Evolutionary conservation across 1,140 invertebrate genomes (phyloP), one percentile per base, ranked within the genome.

Genomic region (Anoplolepis gracilipes): DNA sequence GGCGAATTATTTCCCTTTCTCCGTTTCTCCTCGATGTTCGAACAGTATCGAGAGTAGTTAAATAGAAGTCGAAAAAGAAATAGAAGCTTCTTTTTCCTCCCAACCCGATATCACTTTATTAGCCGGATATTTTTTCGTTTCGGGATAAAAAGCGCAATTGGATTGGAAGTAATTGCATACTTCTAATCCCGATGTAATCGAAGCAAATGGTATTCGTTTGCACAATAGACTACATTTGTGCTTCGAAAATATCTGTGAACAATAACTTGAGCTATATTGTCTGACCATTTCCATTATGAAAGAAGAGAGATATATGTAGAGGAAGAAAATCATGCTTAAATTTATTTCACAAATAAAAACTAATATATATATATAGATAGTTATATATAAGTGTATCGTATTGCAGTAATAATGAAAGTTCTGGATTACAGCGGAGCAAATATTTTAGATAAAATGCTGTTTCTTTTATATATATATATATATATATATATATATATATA

Each of bases 51-150:
- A 42, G 19, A 42, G 30, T 82, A 69, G 65, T 82, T 53, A 36
- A 72, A 61, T 77, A 42, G 42, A 84, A 55, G 55, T 49, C 22
- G 62, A 22, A 1, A 55, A 85, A 62, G 61, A 77, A 88, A 65
- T 78, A 30, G 16, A 61, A 67, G 13, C 39, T 33, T 25, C 53
- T 11, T 65, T 11, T 11, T 13, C 36, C 16, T n/a, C 33, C n/a
- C 67, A 19, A 82, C 1, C 22, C 70, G 57, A 84, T 64, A 64
- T 84, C 57, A 39, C 59, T 76, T 62, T 84, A 84, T 75, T 84
- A 84, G 30, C 65, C 64, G 77, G 77, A 81, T 81, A 81, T 81
- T 70, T 81, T 81, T 36, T 57, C 65, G 13, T 19, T n/a, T n/a
- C n/a, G 22, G 36, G 25, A 70, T 72, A 81, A 81, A 81, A 70